These are phyloP conservation scores for Rotaria magnacalcarata DNA, from an alignment of 2,888 invertebrate genomes.

Conservation along the genomic window DNA sequence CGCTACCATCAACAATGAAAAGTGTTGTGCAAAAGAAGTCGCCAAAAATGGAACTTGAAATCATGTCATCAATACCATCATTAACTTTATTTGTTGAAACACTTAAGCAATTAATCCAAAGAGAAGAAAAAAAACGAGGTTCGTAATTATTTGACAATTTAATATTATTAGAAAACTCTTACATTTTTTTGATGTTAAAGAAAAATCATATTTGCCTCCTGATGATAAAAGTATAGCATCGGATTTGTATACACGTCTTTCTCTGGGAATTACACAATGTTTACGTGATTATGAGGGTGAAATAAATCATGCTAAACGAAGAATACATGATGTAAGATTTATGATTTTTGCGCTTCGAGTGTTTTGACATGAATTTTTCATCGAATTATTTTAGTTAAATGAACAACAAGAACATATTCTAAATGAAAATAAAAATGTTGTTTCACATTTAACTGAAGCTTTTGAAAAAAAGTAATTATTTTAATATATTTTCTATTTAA, in stretches of 20 bases:
- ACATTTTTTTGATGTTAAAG: not conserved
- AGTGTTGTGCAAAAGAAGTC: not conserved
- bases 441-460: slow-evolving; percentile 7
- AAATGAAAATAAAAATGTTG: slow-evolving; percentile 28
- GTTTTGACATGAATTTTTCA: not conserved
- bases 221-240: not conserved
- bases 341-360: no score
- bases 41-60: not conserved
- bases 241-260: not conserved
- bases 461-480: not conserved
- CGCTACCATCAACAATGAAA: not conserved
- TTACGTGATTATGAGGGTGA: slow-evolving; percentile 28
- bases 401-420: slow-evolving; percentile 33
- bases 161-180: not conserved
- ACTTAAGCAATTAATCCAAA: not conserved
- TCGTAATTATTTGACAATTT: no score
- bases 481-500: not conserved
- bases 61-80: not conserved
- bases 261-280: not conserved
- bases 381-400: not conserved
- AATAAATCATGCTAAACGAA: slow-evolving; percentile 15
- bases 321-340: not conserved
- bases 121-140: slow-evolving; percentile 32
- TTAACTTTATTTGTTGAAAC: not conserved
- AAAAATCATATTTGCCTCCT: not conserved